These are phyloP conservation scores for Coregonus clupeaformis DNA, from an alignment of 2,113 vertebrate species.

Conservation along the genomic window DNA sequence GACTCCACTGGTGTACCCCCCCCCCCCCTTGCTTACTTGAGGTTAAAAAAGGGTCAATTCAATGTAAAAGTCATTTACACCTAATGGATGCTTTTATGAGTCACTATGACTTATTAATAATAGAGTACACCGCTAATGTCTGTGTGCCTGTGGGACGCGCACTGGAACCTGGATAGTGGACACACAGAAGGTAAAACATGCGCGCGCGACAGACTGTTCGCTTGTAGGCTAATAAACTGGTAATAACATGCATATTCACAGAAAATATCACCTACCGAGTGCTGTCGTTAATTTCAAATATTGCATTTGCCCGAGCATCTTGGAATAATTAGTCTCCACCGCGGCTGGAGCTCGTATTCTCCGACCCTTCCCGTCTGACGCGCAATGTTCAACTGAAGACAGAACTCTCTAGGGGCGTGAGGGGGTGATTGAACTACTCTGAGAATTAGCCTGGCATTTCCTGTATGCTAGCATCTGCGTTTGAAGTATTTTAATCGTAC, in stretches of 20 bases:
- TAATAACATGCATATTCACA: background rate
- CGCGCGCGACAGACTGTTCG: background rate
- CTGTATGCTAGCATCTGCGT: conserved; percentile 31
- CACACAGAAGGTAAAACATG: background rate
- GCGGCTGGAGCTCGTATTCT: conserved; percentile 21
- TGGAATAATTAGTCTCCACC: conserved; percentile 7
- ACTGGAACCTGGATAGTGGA: background rate
- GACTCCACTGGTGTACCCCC: too few species aligned
- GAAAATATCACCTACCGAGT: conserved; percentile 51
- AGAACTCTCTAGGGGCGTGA: conserved; percentile 12
- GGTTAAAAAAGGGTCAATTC: background rate
- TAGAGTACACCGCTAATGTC: background rate
- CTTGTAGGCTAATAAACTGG: background rate
- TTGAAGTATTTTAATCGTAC: background rate
- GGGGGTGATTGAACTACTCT: conserved; percentile 7
- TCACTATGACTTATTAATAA: conserved; percentile 20
- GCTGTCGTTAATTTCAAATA: conserved; percentile 24
- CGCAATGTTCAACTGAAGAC: background rate
- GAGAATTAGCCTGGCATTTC: conserved; percentile 22
- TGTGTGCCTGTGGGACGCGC: background rate
- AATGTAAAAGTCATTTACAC: conserved; percentile 5
- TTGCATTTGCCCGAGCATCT: conserved; percentile 39
- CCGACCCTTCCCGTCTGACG: conserved; percentile 15
- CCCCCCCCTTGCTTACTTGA: background rate
- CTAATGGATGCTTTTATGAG: conserved; percentile 38